These are phyloP conservation scores for Volucella bombylans DNA, from an alignment of 2,888 invertebrate genomes.

Conservation along the genomic window DNA sequence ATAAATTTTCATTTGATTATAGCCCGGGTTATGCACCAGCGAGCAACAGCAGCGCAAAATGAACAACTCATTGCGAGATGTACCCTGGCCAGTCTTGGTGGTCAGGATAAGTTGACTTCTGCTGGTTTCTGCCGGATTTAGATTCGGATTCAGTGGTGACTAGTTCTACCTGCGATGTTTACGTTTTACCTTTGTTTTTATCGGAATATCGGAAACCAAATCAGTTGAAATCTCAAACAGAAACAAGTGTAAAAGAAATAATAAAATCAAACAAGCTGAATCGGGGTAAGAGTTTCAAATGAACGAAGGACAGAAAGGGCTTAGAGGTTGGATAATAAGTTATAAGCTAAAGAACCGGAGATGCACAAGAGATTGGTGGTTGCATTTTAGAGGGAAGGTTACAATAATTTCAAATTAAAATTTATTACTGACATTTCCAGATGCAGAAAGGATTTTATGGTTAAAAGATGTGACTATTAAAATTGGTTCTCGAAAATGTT, in stretches of 20 bases:
- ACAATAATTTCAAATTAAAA: slow-evolving; percentile 69
- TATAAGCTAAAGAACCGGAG: slow-evolving; percentile 57
- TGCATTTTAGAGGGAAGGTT: slow-evolving; percentile 62
- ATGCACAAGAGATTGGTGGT: slow-evolving; percentile 62
- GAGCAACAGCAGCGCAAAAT: slow-evolving; percentile 59
- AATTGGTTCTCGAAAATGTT: not conserved
- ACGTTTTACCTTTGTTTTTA: slow-evolving; percentile 57
- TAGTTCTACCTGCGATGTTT: slow-evolving; percentile 55
- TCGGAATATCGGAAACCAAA: slow-evolving; percentile 60
- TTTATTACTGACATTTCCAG: slow-evolving; percentile 62
- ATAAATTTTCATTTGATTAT: slow-evolving; percentile 82
- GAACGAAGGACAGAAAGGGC: slow-evolving; percentile 11
- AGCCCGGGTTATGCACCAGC: slow-evolving; percentile 60
- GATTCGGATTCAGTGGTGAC: not conserved
- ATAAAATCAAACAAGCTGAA: slow-evolving; percentile 29
- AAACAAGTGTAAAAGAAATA: slow-evolving; percentile 12
- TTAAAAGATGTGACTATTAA: slow-evolving; percentile 34
- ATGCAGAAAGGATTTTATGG: slow-evolving; percentile 41
- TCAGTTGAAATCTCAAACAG: slow-evolving; percentile 61
- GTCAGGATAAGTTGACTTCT: slow-evolving; percentile 52
- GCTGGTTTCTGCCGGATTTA: slow-evolving; percentile 14
- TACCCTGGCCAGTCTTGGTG: slow-evolving; percentile 26
- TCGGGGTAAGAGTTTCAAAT: not conserved
- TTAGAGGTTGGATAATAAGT: slow-evolving; percentile 55
- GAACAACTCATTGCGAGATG: slow-evolving; percentile 59